Percentiles rank a stretch among this genome's conserved stretches.
Conservation (phyloP, 1,140 invertebrate genomes). For the Aphelenchoides besseyi region DNA sequence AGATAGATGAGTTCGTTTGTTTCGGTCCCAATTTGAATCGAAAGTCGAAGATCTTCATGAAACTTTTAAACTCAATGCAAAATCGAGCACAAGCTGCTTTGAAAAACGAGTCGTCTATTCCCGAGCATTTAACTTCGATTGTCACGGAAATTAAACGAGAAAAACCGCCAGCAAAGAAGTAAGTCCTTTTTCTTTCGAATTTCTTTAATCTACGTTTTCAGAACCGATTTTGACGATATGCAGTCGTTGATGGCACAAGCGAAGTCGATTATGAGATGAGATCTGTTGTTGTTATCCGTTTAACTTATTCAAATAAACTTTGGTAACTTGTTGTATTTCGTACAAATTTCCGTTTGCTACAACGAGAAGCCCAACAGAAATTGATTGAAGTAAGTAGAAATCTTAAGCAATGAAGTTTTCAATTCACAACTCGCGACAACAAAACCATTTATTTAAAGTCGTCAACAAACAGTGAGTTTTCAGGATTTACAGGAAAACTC, state of each 20-base stretch:
- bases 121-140: neutral
- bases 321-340: too few species aligned
- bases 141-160: neutral
- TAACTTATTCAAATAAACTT: too few species aligned
- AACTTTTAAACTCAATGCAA: neutral
- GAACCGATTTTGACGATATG: neutral
- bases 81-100: neutral
- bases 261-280: slow-evolving; percentile 1
- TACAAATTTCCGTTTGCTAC: too few species aligned
- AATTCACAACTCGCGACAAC: too few species aligned
- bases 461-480: too few species aligned
- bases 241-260: neutral
- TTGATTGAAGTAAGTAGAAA: too few species aligned
- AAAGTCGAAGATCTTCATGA: neutral
- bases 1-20: neutral
- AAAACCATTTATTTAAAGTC: too few species aligned
- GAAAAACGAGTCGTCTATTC: neutral
- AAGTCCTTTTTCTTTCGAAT: neutral
- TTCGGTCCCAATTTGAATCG: neutral
- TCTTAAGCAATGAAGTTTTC: too few species aligned
- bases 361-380: too few species aligned
- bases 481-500: too few species aligned
- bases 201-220: neutral
- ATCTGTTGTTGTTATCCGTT: too few species aligned
- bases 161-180: neutral